Conservation (phyloP, 2,797 vertebrate species). For the Chloroceryle amazona region DNA sequence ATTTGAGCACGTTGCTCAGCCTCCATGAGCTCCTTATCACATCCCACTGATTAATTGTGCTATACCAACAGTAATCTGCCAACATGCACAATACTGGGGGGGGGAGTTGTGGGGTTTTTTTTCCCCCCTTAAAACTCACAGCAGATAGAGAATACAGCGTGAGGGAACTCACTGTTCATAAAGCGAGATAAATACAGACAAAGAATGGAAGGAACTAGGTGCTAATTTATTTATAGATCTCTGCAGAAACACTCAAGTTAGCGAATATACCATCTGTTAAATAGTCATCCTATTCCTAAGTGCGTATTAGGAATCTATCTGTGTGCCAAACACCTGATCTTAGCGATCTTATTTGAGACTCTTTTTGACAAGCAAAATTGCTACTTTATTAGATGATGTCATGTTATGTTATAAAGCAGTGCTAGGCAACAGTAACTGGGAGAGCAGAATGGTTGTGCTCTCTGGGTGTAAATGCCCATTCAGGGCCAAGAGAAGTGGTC, state of each 20-base stretch:
- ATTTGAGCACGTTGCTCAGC: neutral
- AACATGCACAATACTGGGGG: neutral
- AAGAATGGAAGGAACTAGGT: slow-evolving; percentile 57
- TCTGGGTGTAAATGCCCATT: neutral
- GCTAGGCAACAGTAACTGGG: neutral
- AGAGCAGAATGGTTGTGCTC: neutral
- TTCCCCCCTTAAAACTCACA: neutral
- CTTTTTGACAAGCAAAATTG: slow-evolving; percentile 51
- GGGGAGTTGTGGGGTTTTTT: neutral
- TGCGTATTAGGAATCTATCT: slow-evolving; percentile 65
- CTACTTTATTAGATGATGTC: slow-evolving; percentile 66
- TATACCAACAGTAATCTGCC: neutral
- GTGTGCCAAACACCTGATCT: slow-evolving; percentile 64
- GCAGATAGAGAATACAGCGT: slow-evolving; percentile 22
- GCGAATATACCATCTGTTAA: slow-evolving; percentile 73
- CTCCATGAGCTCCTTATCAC: neutral
- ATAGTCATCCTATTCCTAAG: slow-evolving; percentile 56
- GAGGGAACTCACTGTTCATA: slow-evolving; percentile 45
- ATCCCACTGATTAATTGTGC: neutral
- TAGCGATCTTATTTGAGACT: slow-evolving; percentile 5
- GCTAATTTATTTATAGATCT: slow-evolving; percentile 77
- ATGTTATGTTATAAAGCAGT: slow-evolving; percentile 30
- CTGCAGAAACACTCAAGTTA: slow-evolving; percentile 66
- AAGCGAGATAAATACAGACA: slow-evolving; percentile 59
- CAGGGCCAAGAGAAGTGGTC: neutral